A percentile compares a stretch with the other conserved stretches of the same genome.
Evolutionary conservation across 2,888 invertebrate genomes (phyloP).

Genomic region (Byasa hedistus): DNA sequence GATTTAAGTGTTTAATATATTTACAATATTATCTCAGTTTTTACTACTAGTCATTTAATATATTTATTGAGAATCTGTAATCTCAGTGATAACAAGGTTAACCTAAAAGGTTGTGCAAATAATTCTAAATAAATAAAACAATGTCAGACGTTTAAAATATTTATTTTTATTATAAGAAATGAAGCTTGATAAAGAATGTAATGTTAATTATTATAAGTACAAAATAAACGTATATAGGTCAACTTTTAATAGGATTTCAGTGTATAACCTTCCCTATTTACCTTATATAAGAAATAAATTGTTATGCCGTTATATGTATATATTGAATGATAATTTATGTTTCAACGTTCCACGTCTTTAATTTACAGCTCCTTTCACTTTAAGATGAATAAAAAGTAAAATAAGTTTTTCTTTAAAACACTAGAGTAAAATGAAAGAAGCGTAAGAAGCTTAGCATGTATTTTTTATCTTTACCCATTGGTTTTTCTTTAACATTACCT

Average conservation of each 20-base stretch:
- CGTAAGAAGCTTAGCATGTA: too few relatives aligned
- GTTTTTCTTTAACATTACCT: too few relatives aligned
- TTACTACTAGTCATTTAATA: slow-evolving; percentile 50
- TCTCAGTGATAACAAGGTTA: slow-evolving; percentile 31
- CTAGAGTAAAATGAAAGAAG: background rate
- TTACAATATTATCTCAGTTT: slow-evolving; percentile 21
- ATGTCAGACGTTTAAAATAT: slow-evolving; percentile 13
- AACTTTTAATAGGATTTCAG: background rate
- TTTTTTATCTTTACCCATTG: too few relatives aligned
- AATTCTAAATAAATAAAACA: slow-evolving; percentile 20
- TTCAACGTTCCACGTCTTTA: slow-evolving; percentile 64
- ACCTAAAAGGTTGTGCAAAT: slow-evolving; percentile 43
- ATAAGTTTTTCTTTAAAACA: background rate
- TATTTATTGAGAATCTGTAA: slow-evolving; percentile 40
- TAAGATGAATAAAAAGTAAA: background rate
- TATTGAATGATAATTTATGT: slow-evolving; percentile 69
- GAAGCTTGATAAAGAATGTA: slow-evolving; percentile 1
- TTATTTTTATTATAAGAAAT: slow-evolving; percentile 6
- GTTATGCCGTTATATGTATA: slow-evolving; percentile 60
- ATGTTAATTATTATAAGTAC: slow-evolving; percentile 5
- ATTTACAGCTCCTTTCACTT: slow-evolving; percentile 45
- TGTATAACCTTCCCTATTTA: slow-evolving; percentile 7
- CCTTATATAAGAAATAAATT: slow-evolving; percentile 39
- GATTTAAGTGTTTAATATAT: slow-evolving; percentile 3
- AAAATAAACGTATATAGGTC: slow-evolving; percentile 3